phyloP scores from a whole-genome alignment of 2,113 vertebrate genomes.

The Paralichthys olivaceus region DNA sequence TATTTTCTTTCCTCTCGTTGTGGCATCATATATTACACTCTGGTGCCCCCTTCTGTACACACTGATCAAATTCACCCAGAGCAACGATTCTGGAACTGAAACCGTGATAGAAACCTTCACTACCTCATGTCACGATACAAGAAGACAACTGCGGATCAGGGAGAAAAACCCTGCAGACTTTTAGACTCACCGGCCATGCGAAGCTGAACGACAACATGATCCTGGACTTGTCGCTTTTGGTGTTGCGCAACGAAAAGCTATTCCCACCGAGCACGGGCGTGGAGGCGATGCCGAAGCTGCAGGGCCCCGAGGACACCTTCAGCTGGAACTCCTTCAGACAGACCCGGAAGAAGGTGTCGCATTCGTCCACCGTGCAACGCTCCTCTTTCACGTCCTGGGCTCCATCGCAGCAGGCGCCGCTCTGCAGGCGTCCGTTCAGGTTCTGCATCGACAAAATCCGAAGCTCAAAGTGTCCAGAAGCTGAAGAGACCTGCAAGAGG shows the following conservation, averaged over 20 bases:
- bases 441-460: conserved; percentile 93
- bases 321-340: conserved; percentile 96
- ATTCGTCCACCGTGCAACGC: conserved; percentile 87
- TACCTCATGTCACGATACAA: no score
- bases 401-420: conserved; percentile 90
- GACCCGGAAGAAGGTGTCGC: conserved; percentile 92
- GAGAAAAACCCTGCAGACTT: no score
- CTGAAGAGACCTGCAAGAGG: conserved; percentile 85
- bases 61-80: no score
- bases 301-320: conserved; percentile 88
- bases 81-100: no score
- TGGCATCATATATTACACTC: no score
- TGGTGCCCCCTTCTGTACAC: no score
- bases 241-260: conserved; percentile 84
- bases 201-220: conserved; percentile 94
- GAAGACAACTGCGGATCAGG: no score
- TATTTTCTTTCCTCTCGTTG: no score
- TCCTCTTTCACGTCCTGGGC: conserved; percentile 60
- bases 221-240: conserved; percentile 83
- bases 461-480: conserved; percentile 92
- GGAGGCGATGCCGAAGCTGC: conserved; percentile 90
- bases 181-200: conserved; percentile 94
- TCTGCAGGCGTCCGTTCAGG: conserved; percentile 88
- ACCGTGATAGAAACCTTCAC: no score
- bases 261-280: conserved; percentile 93